These are phyloP conservation scores for Oeneis ivallda DNA, from an alignment of 2,888 invertebrate genomes.

Conservation along the genomic window DNA sequence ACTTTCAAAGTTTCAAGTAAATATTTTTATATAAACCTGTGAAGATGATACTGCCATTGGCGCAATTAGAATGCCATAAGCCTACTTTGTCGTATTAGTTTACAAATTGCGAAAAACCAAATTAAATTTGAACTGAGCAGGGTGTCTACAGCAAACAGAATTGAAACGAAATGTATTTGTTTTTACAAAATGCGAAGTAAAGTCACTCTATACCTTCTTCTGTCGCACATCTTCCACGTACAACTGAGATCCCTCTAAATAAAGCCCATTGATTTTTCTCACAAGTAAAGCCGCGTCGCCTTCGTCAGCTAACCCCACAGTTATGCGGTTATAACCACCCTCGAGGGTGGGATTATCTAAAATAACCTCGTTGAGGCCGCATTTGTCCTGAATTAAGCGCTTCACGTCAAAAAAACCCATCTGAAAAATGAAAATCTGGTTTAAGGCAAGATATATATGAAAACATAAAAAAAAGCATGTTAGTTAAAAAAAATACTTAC, in stretches of 20 bases:
- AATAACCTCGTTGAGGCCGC: constrained; percentile 46
- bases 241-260: constrained; percentile 42
- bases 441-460: too few species aligned
- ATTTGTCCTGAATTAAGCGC: constrained; percentile 44
- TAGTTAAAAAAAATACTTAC: constrained; percentile 44
- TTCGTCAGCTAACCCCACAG: constrained; percentile 49
- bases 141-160: too few species aligned
- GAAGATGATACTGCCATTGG: too few species aligned
- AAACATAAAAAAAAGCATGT: neutral
- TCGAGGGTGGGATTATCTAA: constrained; percentile 48
- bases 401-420: constrained; percentile 43
- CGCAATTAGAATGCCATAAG: too few species aligned
- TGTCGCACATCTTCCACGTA: constrained; percentile 47
- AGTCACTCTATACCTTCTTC: constrained; percentile 41
- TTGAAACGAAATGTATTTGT: too few species aligned
- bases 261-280: constrained; percentile 46
- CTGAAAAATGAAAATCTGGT: constrained; percentile 35
- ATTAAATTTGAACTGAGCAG: too few species aligned
- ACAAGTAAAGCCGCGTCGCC: constrained; percentile 46
- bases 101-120: too few species aligned
- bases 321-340: constrained; percentile 43
- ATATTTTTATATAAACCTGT: too few species aligned
- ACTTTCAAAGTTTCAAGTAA: too few species aligned
- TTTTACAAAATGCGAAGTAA: neutral
- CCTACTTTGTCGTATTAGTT: too few species aligned